Evolutionary conservation across 2,888 invertebrate species (phyloP).

Genomic region (Coenonympha glycerion): DNA sequence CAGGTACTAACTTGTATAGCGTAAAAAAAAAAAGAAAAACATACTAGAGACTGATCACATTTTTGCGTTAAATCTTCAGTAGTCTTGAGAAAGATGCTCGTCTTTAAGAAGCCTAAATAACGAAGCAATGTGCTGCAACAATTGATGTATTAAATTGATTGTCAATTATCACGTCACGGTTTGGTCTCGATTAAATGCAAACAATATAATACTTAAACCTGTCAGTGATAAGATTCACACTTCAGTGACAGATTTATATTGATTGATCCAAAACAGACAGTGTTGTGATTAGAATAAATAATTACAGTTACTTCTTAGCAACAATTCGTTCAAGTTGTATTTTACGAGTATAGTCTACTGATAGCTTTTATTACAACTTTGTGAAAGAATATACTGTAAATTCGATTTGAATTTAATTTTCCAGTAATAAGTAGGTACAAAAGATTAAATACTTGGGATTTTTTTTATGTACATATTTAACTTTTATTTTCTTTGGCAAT

Average conservation of each 20-base stretch:
- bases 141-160: conserved; percentile 27
- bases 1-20: no score
- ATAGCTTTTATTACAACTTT: no score
- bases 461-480: no score
- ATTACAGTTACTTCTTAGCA: background rate
- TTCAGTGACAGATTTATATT: background rate
- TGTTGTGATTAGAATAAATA: conserved; percentile 18
- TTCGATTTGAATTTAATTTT: no score
- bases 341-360: no score
- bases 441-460: no score
- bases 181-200: conserved; percentile 3
- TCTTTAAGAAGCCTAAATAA: conserved; percentile 13
- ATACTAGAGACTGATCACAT: no score
- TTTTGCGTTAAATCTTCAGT: no score
- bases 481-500: no score
- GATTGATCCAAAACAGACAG: conserved; percentile 12
- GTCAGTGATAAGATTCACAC: background rate
- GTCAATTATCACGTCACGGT: conserved; percentile 19
- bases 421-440: no score
- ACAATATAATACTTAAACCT: background rate
- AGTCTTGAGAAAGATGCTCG: background rate
- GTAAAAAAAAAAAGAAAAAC: no score
- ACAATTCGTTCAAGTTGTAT: background rate
- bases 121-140: conserved; percentile 20
- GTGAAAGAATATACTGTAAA: no score